A percentile compares a stretch with the other conserved stretches of the same genome.
Evolutionary conservation across 1,140 invertebrate genomes (phyloP).

Genomic region (Listronotus bonariensis): DNA sequence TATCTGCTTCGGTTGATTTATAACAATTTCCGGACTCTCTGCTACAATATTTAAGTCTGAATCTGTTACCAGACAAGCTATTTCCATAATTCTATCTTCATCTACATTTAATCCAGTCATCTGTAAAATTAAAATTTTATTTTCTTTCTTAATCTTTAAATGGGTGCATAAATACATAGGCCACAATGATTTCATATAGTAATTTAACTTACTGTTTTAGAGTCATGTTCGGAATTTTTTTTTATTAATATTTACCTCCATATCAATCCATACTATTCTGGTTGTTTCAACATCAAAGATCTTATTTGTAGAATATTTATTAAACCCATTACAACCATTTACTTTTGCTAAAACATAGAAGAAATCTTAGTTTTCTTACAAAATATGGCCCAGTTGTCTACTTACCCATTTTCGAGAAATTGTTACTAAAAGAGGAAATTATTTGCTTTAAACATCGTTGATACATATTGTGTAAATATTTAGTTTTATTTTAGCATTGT

Average conservation of each 20-base stretch:
- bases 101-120: conserved; percentile 69
- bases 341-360: background rate
- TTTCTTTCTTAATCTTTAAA: conserved; percentile 1
- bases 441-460: too few relatives aligned
- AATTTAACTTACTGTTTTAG: too few relatives aligned
- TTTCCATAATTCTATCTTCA: conserved; percentile 82
- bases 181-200: background rate
- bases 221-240: too few relatives aligned
- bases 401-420: too few relatives aligned
- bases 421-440: too few relatives aligned
- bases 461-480: too few relatives aligned
- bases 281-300: conserved; percentile 46
- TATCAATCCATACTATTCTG: conserved; percentile 53
- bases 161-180: background rate
- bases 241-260: conserved; percentile 48
- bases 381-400: too few relatives aligned
- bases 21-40: conserved; percentile 77
- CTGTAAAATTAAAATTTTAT: conserved; percentile 36
- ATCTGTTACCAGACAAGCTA: conserved; percentile 88
- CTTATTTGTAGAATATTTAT: conserved; percentile 1
- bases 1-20: conserved; percentile 76
- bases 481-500: too few relatives aligned
- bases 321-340: background rate
- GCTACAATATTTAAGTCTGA: conserved; percentile 77
- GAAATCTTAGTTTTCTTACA: too few relatives aligned